Percentiles rank a stretch among this genome's conserved stretches.
phyloP scores from a whole-genome alignment of 2,797 vertebrate species.

The Zonotrichia albicollis region DNA sequence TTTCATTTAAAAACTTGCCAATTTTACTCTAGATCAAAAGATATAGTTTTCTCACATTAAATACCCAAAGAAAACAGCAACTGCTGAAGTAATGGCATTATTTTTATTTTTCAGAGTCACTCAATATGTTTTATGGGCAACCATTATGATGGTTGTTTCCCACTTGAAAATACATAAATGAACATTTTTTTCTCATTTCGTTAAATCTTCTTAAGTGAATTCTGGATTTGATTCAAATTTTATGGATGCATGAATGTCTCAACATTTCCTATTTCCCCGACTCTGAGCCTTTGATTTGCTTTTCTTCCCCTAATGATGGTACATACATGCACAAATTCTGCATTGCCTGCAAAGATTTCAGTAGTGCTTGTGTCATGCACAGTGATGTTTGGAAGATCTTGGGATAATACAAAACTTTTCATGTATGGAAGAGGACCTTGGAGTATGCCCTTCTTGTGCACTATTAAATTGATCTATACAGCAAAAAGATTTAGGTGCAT shows the following conservation, averaged over 20 bases:
- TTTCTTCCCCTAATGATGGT: neutral
- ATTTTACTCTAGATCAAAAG: neutral
- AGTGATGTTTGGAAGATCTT: neutral
- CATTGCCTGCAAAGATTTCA: neutral
- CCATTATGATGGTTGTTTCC: neutral
- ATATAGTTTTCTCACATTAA: neutral
- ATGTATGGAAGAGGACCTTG: neutral
- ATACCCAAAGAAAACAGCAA: neutral
- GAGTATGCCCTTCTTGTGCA: neutral
- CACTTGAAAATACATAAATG: neutral
- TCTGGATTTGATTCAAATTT: neutral
- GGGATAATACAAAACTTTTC: neutral
- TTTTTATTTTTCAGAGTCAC: neutral
- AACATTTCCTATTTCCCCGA: neutral
- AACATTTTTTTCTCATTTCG: neutral
- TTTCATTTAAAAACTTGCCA: neutral
- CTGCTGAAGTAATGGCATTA: neutral
- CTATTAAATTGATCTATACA: neutral
- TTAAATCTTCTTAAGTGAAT: neutral
- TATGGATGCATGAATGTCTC: neutral
- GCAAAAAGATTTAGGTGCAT: neutral
- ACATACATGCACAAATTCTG: neutral
- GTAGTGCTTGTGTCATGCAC: neutral
- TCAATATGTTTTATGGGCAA: neutral
- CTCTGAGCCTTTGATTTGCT: neutral